Percentiles rank a stretch among this genome's conserved stretches.
Conservation (phyloP, 2,113 vertebrate genomes). For the Sigmodon hispidus region DNA sequence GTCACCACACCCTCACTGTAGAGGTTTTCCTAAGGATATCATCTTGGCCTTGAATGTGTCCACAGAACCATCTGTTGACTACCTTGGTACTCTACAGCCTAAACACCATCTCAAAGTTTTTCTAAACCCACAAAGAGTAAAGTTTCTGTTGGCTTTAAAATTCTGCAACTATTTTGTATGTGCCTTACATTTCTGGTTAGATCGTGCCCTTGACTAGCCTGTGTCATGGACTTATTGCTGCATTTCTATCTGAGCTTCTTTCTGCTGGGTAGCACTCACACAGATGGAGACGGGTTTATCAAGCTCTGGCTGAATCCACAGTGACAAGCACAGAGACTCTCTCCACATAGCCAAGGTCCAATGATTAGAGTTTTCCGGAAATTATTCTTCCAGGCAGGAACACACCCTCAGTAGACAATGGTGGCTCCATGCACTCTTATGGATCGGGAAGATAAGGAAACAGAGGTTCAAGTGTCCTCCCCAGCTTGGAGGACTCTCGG, state of each 20-base stretch:
- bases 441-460: not conserved
- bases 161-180: not conserved
- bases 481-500: not conserved
- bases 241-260: not conserved
- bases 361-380: not conserved
- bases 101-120: not conserved
- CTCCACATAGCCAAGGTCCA: not conserved
- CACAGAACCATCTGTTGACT: not conserved
- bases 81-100: not conserved
- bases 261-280: not conserved
- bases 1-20: not conserved
- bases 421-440: not conserved
- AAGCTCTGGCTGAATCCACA: not conserved
- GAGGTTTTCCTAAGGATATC: not conserved
- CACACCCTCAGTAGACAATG: not conserved
- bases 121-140: not conserved
- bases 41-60: not conserved
- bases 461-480: not conserved
- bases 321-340: not conserved
- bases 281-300: not conserved
- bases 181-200: not conserved
- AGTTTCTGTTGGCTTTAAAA: conserved; percentile 39
- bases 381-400: not conserved
- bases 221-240: not conserved
- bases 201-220: not conserved